phyloP scores from a whole-genome alignment of 2,113 vertebrate genomes.

The Microtus oregoni region DNA sequence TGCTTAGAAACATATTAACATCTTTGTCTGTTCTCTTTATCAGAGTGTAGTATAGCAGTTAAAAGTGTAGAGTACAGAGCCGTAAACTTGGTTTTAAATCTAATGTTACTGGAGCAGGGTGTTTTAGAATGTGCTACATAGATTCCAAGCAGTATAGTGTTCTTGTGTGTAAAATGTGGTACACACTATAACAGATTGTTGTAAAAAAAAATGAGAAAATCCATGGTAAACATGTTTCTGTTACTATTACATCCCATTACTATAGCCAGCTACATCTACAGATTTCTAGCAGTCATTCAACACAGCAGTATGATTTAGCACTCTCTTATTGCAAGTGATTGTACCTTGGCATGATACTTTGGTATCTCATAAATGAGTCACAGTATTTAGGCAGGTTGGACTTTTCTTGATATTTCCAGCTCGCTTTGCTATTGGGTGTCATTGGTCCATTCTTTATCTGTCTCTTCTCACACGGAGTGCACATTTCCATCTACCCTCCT shows the following conservation, averaged over 20 bases:
- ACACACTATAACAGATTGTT: background rate
- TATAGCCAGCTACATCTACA: background rate
- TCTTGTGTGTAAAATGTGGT: background rate
- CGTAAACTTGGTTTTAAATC: conserved; percentile 25
- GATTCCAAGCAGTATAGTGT: background rate
- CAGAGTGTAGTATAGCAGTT: background rate
- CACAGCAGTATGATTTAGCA: background rate
- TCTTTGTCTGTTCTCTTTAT: conserved; percentile 23
- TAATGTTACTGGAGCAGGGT: background rate
- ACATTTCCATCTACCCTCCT: background rate
- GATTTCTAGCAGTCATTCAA: background rate
- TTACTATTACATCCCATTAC: background rate
- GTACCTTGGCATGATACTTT: background rate
- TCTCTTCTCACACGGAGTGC: background rate
- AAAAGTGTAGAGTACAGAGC: background rate
- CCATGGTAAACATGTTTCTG: background rate
- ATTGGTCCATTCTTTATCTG: background rate
- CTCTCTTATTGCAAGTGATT: background rate
- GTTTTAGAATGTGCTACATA: conserved; percentile 8
- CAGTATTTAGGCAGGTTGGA: background rate
- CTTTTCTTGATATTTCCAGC: conserved; percentile 11
- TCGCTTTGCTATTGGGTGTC: conserved; percentile 25
- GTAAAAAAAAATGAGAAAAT: conserved; percentile 28
- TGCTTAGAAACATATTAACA: conserved; percentile 21
- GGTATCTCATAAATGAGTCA: background rate